Evolutionary conservation across 2,888 invertebrate species (phyloP).

Genomic region (Eulithis testata): DNA sequence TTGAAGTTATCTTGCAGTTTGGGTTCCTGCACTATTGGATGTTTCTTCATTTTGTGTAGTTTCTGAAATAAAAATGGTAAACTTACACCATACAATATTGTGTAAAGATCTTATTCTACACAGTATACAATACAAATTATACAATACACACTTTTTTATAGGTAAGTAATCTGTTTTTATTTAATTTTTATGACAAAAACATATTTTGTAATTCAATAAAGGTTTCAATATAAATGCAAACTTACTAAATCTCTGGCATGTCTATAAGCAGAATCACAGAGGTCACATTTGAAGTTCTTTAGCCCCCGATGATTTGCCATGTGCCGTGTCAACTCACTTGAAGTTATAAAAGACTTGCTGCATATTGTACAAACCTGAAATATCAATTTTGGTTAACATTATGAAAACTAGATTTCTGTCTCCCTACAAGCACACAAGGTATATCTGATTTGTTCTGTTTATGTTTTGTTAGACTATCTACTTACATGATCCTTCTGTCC

Average conservation of each 20-base stretch:
- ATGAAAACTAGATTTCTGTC: neutral
- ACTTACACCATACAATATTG: no score
- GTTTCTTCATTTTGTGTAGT: slow-evolving; percentile 72
- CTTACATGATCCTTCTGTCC: slow-evolving; percentile 85
- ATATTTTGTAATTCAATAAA: no score
- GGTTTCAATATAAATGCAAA: slow-evolving; percentile 20
- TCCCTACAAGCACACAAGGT: no score
- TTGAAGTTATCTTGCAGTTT: slow-evolving; percentile 33
- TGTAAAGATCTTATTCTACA: no score
- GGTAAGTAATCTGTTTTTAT: no score
- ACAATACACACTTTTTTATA: no score
- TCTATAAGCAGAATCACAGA: slow-evolving; percentile 83
- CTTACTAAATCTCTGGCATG: slow-evolving; percentile 84
- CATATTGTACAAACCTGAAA: slow-evolving; percentile 82
- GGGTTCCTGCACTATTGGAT: slow-evolving; percentile 53
- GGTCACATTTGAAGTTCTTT: slow-evolving; percentile 85
- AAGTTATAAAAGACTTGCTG: slow-evolving; percentile 85
- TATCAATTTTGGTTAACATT: neutral
- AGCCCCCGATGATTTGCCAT: slow-evolving; percentile 84
- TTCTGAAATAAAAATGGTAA: slow-evolving; percentile 62
- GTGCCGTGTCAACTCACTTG: slow-evolving; percentile 85
- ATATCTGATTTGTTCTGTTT: no score
- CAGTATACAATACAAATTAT: no score
- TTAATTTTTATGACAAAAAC: no score
- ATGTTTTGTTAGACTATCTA: slow-evolving; percentile 6